Evolutionary conservation across 2,888 invertebrate genomes (phyloP).

Genomic region (Craniophora ligustri): DNA sequence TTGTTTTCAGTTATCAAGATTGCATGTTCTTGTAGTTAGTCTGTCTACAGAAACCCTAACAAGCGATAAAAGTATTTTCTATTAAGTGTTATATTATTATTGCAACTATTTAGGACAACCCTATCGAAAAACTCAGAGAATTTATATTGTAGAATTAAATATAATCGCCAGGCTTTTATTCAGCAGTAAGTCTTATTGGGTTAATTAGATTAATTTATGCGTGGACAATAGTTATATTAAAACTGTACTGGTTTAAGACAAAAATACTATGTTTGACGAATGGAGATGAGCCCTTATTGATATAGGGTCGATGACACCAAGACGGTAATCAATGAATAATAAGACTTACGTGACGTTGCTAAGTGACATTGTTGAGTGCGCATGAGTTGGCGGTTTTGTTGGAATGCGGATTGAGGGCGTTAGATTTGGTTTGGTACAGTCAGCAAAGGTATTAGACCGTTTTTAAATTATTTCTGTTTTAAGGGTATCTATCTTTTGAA

Average conservation of each 20-base stretch:
- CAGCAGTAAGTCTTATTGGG: too few relatives aligned
- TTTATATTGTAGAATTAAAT: not conserved
- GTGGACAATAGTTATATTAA: too few relatives aligned
- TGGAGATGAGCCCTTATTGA: too few relatives aligned
- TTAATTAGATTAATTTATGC: too few relatives aligned
- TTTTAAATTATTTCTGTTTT: not conserved
- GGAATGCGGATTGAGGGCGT: slow-evolving; percentile 63
- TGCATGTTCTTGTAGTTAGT: too few relatives aligned
- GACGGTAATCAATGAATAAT: slow-evolving; percentile 20
- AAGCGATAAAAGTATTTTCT: too few relatives aligned
- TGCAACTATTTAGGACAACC: not conserved
- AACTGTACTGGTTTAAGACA: not conserved
- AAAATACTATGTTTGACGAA: not conserved
- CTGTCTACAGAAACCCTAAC: too few relatives aligned
- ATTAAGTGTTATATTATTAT: too few relatives aligned
- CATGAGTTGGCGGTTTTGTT: slow-evolving; percentile 57
- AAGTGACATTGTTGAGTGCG: slow-evolving; percentile 26
- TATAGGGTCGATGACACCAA: slow-evolving; percentile 5
- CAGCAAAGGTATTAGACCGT: slow-evolving; percentile 27
- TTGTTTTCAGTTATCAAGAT: too few relatives aligned
- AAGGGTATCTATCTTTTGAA: too few relatives aligned
- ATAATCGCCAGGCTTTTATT: too few relatives aligned
- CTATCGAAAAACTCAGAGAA: not conserved
- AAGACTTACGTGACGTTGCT: slow-evolving; percentile 11
- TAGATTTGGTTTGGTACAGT: slow-evolving; percentile 38